A percentile compares a stretch with the other conserved stretches of the same genome.
Evolutionary conservation across 2,797 vertebrate genomes (phyloP).

Genomic region (Leptatherina wallacei): DNA sequence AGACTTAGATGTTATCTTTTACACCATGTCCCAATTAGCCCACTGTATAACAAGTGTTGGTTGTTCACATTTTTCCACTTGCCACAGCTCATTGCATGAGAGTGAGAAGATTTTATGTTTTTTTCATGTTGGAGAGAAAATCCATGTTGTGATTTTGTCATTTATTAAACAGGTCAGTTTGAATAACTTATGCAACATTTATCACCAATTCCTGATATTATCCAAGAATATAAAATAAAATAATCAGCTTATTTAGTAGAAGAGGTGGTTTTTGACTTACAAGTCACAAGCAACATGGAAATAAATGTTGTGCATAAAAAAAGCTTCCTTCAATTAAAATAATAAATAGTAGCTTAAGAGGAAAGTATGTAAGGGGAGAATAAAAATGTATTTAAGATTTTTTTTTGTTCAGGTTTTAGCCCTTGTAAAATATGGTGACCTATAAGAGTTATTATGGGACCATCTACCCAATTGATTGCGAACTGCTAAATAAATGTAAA

Average conservation of each 20-base stretch:
- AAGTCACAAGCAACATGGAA: background rate
- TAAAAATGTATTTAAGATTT: background rate
- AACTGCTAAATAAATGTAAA: too few relatives aligned
- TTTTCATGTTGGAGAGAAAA: background rate
- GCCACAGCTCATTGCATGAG: background rate
- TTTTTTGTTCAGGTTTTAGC: background rate
- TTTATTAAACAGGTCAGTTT: background rate
- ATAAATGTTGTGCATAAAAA: background rate
- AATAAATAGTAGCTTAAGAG: background rate
- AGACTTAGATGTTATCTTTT: constrained; percentile 45
- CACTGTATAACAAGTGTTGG: background rate
- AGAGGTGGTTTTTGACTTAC: background rate
- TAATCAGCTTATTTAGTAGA: background rate
- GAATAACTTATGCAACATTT: background rate
- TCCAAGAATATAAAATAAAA: background rate
- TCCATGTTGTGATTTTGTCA: background rate
- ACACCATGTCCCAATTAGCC: constrained; percentile 7
- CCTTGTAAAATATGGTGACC: too few relatives aligned
- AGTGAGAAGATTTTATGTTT: background rate
- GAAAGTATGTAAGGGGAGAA: background rate
- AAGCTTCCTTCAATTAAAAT: background rate
- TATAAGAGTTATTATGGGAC: too few relatives aligned
- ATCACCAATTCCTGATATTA: background rate
- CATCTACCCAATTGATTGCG: too few relatives aligned
- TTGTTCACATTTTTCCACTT: constrained; percentile 5